Evolutionary conservation across 2,113 vertebrate genomes (phyloP), one percentile per base, ranked within the genome.

Genomic region (Solenodon paradoxus): DNA sequence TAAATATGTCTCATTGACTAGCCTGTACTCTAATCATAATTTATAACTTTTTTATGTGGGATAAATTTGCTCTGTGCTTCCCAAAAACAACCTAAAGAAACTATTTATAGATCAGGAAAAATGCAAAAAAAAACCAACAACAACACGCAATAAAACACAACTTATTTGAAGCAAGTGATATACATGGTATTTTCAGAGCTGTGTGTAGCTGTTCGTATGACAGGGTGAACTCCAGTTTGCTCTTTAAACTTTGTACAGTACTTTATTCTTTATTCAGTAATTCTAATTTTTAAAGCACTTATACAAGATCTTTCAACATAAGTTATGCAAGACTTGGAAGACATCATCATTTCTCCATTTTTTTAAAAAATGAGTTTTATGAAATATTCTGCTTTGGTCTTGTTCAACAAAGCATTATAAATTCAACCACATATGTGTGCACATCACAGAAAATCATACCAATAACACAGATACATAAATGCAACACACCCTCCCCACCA

Each of bases 191-290:
- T 68, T n/a, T 35, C 71, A 19, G 17, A 12, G 59, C 12, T 15
- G 3, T 7, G 10, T 7, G 40, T 38, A 6, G 0, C 22, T 32
- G 1, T 38, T 42, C 12, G n/a, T n/a, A n/a, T n/a, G n/a, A n/a
- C n/a, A n/a, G n/a, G n/a, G n/a, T n/a, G n/a, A n/a, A n/a, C n/a
- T n/a, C n/a, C n/a, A n/a, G n/a, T n/a, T n/a, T n/a, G n/a, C n/a
- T n/a, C n/a, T n/a, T n/a, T n/a, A n/a, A n/a, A n/a, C n/a, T n/a
- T n/a, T 57, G 1, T 6, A 3, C 82, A 75, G 26, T 17, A 7
- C 17, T 11, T 32, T 42, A 9, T 64, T 90, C 38, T 77, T 35
- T 66, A 12, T 95, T 53, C 32, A 5, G 63, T 45, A 22, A 30
- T 40, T 61, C 38, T 77, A 4, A 24, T 40, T 69, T 81, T 42